phyloP scores from a whole-genome alignment of 1,140 invertebrate genomes.

The Bacillus rossius region DNA sequence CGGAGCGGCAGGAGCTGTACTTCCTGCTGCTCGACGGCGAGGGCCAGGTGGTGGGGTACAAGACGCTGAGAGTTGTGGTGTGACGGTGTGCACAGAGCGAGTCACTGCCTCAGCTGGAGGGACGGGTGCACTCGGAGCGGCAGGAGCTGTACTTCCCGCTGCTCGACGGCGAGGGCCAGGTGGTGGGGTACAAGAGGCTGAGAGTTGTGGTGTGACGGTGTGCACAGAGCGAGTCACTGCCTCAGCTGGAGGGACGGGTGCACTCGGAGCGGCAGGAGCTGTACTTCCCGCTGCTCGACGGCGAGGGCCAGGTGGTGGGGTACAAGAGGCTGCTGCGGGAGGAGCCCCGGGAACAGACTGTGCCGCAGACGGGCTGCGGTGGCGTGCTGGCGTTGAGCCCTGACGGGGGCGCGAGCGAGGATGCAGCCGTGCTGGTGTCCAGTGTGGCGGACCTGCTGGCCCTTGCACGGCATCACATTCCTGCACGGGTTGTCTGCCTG shows the following conservation, averaged over 20 bases:
- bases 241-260: constrained; percentile 39
- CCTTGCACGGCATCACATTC: constrained; percentile 38
- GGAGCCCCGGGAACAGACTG: constrained; percentile 40
- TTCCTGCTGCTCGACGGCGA: too few relatives aligned
- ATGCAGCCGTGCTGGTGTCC: constrained; percentile 56
- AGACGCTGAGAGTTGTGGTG: too few relatives aligned
- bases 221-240: too few relatives aligned
- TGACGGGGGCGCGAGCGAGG: constrained; percentile 35
- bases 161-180: too few relatives aligned
- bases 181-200: too few relatives aligned
- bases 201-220: too few relatives aligned
- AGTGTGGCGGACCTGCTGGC: constrained; percentile 59
- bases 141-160: too few relatives aligned
- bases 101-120: too few relatives aligned
- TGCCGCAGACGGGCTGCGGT: constrained; percentile 40
- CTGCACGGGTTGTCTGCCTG: constrained; percentile 52
- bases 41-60: too few relatives aligned
- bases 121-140: too few relatives aligned
- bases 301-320: constrained; percentile 51
- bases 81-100: too few relatives aligned
- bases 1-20: too few relatives aligned
- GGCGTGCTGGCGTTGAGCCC: constrained; percentile 40
- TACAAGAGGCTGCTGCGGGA: constrained; percentile 48
- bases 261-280: constrained; percentile 43
- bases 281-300: constrained; percentile 59